phyloP scores from a whole-genome alignment of 2,888 invertebrate genomes.

The Teinopalpus imperialis region DNA sequence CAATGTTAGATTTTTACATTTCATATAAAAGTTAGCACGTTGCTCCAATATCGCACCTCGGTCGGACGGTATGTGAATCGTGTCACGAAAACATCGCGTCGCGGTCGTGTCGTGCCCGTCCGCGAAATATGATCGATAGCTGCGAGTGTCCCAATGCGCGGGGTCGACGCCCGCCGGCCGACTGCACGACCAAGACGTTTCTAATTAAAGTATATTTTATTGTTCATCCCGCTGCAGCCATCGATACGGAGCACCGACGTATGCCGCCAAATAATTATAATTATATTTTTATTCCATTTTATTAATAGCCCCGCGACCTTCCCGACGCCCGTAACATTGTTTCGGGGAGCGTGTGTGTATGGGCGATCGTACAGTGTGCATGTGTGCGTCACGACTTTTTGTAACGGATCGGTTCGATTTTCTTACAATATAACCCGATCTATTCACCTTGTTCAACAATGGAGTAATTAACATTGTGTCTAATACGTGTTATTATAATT shows the following conservation, averaged over 20 bases:
- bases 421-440: slow-evolving; percentile 43
- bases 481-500: slow-evolving; percentile 51
- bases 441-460: slow-evolving; percentile 52
- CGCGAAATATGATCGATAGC: slow-evolving; percentile 45
- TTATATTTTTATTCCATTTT: slow-evolving; percentile 69
- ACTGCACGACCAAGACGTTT: slow-evolving; percentile 39
- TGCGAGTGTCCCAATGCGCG: slow-evolving; percentile 40
- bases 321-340: slow-evolving; percentile 47
- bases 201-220: slow-evolving; percentile 81
- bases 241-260: slow-evolving; percentile 64
- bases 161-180: slow-evolving; percentile 48
- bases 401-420: slow-evolving; percentile 32
- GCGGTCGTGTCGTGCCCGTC: slow-evolving; percentile 32
- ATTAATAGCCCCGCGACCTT: slow-evolving; percentile 55
- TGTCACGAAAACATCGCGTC: not conserved
- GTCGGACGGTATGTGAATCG: too few relatives aligned
- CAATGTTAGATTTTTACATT: too few relatives aligned
- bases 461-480: slow-evolving; percentile 52
- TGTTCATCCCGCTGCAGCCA: slow-evolving; percentile 70
- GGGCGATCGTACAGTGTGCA: not conserved
- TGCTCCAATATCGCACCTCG: too few relatives aligned
- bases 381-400: slow-evolving; percentile 21
- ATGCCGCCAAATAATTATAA: slow-evolving; percentile 79
- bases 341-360: slow-evolving; percentile 19
- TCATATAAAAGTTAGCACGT: too few relatives aligned